Evolutionary conservation across 2,113 vertebrate species (phyloP).

Genomic region (Lampris megalopsis): DNA sequence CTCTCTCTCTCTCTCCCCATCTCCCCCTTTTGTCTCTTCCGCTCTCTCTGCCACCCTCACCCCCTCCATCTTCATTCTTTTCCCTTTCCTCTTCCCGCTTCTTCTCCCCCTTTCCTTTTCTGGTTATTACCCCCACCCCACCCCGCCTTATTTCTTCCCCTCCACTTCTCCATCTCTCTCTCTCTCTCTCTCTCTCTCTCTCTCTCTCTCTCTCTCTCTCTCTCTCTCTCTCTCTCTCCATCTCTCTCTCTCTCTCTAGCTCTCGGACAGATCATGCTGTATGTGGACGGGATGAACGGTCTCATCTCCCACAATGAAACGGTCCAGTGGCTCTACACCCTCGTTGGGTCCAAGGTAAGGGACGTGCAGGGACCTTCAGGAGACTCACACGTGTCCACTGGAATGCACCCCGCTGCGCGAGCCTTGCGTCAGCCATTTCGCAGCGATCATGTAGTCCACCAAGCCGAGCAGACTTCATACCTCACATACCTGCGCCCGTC

Average conservation of each 20-base stretch:
- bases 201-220: slow-evolving; percentile 25
- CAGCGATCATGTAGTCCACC: slow-evolving; percentile 3
- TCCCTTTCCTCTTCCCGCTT: no score
- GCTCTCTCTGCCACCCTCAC: no score
- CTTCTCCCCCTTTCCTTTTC: no score
- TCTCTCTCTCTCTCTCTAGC: slow-evolving; percentile 76
- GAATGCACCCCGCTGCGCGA: slow-evolving; percentile 3
- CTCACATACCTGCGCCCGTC: background rate
- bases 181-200: slow-evolving; percentile 3
- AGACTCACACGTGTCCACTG: background rate
- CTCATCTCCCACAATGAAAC: slow-evolving; percentile 96
- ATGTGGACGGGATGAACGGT: slow-evolving; percentile 98
- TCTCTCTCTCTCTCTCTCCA: slow-evolving; percentile 18
- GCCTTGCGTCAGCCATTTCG: slow-evolving; percentile 14
- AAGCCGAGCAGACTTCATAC: background rate
- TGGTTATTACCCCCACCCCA: no score
- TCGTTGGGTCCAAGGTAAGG: slow-evolving; percentile 96
- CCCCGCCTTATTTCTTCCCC: no score
- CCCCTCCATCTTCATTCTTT: no score
- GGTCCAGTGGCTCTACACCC: slow-evolving; percentile 95
- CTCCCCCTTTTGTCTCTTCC: no score
- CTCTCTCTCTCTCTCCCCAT: no score
- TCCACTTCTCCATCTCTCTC: no score
- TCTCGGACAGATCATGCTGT: slow-evolving; percentile 98
- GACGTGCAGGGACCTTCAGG: background rate